Percentiles rank a stretch among this genome's conserved stretches.
These are phyloP conservation scores for Todus mexicanus DNA, from an alignment of 2,797 vertebrate genomes.

Conservation along the genomic window DNA sequence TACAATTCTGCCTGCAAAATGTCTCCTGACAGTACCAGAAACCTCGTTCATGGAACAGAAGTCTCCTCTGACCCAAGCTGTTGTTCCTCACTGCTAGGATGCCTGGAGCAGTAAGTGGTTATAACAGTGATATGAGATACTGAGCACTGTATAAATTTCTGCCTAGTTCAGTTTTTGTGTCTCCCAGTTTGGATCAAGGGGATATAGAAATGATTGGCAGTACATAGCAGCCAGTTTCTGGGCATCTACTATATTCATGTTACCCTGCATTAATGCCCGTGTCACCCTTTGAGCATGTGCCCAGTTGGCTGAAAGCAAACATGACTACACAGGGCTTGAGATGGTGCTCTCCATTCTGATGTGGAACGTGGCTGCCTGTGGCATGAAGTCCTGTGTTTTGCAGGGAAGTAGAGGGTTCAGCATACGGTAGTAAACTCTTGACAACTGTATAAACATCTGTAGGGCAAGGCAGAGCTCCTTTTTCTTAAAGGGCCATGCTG, in stretches of 20 bases:
- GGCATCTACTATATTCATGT: background rate
- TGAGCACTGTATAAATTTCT: background rate
- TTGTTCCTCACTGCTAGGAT: background rate
- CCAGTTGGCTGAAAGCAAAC: background rate
- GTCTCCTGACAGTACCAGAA: background rate
- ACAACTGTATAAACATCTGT: background rate
- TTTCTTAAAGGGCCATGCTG: background rate
- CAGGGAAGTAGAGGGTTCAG: background rate
- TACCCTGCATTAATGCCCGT: background rate
- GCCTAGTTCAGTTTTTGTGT: background rate
- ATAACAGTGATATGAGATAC: background rate
- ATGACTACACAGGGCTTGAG: background rate
- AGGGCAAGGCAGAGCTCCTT: background rate
- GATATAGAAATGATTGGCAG: background rate
- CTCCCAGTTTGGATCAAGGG: background rate
- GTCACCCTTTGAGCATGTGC: background rate
- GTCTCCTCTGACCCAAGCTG: background rate
- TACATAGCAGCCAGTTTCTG: background rate
- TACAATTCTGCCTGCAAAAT: background rate
- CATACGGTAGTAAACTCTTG: background rate
- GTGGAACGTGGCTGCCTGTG: background rate
- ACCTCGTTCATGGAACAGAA: background rate
- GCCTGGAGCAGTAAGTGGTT: background rate
- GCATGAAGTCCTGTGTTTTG: background rate
- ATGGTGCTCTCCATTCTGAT: background rate